These are phyloP conservation scores for Apis laboriosa DNA, from an alignment of 1,140 invertebrate species.

Conservation along the genomic window DNA sequence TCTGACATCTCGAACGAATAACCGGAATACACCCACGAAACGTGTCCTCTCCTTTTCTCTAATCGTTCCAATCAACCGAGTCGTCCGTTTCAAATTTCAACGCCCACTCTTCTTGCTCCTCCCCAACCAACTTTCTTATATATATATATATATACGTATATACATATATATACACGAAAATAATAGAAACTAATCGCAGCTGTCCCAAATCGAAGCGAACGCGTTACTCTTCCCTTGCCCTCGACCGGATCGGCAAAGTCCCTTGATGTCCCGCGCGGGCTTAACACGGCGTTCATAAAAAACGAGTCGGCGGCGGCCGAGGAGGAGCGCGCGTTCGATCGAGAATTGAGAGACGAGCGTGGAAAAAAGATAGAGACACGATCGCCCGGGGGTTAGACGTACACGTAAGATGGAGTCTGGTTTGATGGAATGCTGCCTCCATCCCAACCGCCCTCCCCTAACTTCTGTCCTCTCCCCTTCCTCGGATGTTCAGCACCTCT, in stretches of 20 bases:
- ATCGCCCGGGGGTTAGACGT: conserved; percentile 65
- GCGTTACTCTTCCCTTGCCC: neutral
- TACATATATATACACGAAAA: neutral
- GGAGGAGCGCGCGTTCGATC: conserved; percentile 29
- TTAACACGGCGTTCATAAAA: conserved; percentile 30
- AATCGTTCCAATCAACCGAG: too few relatives aligned
- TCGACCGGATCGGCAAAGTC: conserved; percentile 17
- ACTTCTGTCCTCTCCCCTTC: conserved; percentile 24
- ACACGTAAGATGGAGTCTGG: conserved; percentile 74
- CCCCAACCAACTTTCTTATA: too few relatives aligned
- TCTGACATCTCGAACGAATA: neutral
- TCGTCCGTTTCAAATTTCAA: too few relatives aligned
- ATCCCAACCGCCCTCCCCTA: conserved; percentile 61
- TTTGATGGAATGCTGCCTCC: conserved; percentile 77
- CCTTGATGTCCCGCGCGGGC: conserved; percentile 36
- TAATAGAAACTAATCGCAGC: neutral
- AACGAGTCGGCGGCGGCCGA: conserved; percentile 7
- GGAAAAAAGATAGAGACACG: conserved; percentile 53
- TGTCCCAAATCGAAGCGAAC: neutral
- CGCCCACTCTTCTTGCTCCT: too few relatives aligned
- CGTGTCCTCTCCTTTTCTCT: neutral
- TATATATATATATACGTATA: too few relatives aligned
- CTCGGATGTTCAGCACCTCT: conserved; percentile 54
- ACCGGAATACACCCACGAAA: neutral
- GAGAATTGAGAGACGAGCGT: conserved; percentile 41